Evolutionary conservation across 1,140 invertebrate genomes (phyloP).

Genomic region (Archivesica marissinica): DNA sequence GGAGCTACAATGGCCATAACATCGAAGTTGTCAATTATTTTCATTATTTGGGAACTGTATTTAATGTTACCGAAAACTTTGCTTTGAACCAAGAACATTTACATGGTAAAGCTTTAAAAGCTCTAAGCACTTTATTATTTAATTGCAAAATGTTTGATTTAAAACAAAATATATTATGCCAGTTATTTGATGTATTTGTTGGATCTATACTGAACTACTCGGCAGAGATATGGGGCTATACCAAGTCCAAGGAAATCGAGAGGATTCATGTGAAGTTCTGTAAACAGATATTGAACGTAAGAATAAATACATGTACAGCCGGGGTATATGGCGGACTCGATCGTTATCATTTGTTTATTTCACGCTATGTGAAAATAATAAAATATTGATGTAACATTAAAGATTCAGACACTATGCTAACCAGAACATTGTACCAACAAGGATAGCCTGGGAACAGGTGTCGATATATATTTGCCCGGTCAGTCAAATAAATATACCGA

Average conservation of each 20-base stretch:
- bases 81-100: conserved; percentile 5
- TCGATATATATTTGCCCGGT: too few relatives aligned
- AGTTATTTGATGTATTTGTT: conserved; percentile 44
- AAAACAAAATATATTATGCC: conserved; percentile 9
- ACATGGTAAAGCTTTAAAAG: conserved; percentile 24
- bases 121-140: conserved; percentile 10
- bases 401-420: conserved; percentile 30
- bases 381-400: conserved; percentile 26
- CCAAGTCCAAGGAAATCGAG: not conserved
- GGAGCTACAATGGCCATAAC: conserved; percentile 30
- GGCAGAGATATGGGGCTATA: conserved; percentile 18
- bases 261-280: conserved; percentile 16
- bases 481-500: too few relatives aligned
- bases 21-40: conserved; percentile 44
- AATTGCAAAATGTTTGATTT: conserved; percentile 15
- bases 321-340: conserved; percentile 29
- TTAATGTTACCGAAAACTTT: conserved; percentile 55
- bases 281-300: conserved; percentile 33
- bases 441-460: too few relatives aligned
- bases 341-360: not conserved
- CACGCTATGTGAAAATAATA: conserved; percentile 14
- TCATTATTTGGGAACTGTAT: conserved; percentile 48
- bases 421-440: conserved; percentile 20
- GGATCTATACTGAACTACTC: conserved; percentile 39
- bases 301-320: conserved; percentile 33